Conservation (phyloP, 1,140 invertebrate genomes). For the Sinella curviseta region DNA sequence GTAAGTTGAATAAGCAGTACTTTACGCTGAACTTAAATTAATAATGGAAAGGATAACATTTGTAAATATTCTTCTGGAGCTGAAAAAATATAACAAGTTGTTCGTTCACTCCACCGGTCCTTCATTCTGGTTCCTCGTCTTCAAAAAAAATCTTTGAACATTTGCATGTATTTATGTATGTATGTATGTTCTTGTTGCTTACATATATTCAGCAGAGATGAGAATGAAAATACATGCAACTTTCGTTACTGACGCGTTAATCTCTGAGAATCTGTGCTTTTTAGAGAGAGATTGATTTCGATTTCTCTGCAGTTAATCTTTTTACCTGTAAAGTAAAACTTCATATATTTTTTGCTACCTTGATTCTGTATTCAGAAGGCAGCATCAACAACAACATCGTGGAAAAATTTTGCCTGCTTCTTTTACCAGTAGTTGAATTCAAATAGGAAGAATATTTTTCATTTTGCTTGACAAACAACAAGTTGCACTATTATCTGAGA, state of each 20-base stretch:
- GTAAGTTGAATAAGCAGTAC: too few relatives aligned
- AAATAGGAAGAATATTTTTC: background rate
- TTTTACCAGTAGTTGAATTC: background rate
- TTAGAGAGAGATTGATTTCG: conserved; percentile 12
- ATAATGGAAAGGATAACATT: background rate
- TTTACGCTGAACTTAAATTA: too few relatives aligned
- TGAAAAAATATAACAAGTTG: background rate
- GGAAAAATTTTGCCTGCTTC: background rate
- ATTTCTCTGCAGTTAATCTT: background rate
- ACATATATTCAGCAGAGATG: background rate
- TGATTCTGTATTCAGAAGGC: background rate
- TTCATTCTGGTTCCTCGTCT: background rate
- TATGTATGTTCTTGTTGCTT: background rate
- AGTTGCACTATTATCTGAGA: too few relatives aligned
- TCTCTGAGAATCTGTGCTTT: conserved; percentile 8
- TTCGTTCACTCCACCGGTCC: background rate
- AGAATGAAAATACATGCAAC: background rate
- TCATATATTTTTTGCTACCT: background rate
- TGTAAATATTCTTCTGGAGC: background rate
- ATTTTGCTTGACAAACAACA: background rate
- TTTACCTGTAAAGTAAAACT: background rate
- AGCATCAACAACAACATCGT: background rate
- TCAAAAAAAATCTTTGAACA: background rate
- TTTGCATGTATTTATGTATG: background rate
- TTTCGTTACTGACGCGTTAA: background rate